phyloP scores from a whole-genome alignment of 2,113 vertebrate species.

The Conger conger region DNA sequence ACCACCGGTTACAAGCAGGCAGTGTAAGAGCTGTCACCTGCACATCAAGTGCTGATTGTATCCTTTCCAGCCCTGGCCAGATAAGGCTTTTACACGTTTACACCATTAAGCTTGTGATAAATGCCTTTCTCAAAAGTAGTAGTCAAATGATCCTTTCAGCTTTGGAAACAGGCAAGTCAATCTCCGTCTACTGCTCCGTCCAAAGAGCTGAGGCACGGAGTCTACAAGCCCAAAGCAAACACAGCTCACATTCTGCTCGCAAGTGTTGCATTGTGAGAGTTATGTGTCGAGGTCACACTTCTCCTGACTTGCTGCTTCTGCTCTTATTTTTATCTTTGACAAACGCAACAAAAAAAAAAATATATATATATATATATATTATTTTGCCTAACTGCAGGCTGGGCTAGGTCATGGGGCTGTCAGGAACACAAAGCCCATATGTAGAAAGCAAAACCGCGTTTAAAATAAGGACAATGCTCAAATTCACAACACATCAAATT shows the following conservation, averaged over 20 bases:
- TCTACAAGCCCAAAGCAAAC: constrained; percentile 11
- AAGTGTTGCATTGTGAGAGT: constrained; percentile 20
- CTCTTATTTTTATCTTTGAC: constrained; percentile 30
- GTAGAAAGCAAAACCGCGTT: background rate
- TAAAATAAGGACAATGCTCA: background rate
- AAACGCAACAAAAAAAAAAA: constrained; percentile 24
- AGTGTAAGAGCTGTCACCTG: too few relatives aligned
- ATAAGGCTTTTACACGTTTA: background rate
- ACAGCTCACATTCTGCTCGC: constrained; percentile 17
- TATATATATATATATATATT: too few relatives aligned
- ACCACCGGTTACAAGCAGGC: background rate
- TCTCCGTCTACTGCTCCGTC: background rate
- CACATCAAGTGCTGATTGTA: background rate
- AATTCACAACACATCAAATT: background rate
- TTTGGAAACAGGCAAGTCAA: background rate
- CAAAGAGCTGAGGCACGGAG: background rate
- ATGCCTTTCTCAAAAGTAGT: background rate
- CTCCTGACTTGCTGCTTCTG: background rate
- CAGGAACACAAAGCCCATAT: background rate
- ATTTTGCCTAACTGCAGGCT: background rate
- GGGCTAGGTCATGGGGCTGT: background rate
- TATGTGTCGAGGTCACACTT: constrained; percentile 19
- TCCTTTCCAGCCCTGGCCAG: background rate
- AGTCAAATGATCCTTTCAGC: background rate
- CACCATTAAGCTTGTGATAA: background rate